Conservation (phyloP, 2,113 vertebrate genomes). For the Cyphomyrus discorhynchus region DNA sequence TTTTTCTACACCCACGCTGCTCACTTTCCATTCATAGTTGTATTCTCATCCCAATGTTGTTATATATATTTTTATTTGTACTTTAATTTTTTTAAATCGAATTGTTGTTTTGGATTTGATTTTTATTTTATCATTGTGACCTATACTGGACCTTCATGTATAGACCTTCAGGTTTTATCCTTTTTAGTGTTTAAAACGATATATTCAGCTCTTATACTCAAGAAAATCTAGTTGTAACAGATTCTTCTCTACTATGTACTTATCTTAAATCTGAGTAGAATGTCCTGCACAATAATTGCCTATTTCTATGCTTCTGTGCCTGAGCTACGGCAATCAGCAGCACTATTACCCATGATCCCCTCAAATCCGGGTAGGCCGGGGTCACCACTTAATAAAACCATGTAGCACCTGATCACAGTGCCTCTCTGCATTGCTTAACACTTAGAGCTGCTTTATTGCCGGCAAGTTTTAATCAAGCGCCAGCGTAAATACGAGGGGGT, state of each 20-base stretch:
- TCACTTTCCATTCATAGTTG: not conserved
- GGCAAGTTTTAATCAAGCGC: not conserved
- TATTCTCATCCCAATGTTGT: not conserved
- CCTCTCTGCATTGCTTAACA: not conserved
- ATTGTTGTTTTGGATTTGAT: no score
- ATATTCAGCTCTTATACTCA: not conserved
- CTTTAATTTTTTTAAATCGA: no score
- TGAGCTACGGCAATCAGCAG: not conserved
- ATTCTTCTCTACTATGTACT: not conserved
- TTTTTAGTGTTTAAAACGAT: not conserved
- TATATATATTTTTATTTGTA: not conserved
- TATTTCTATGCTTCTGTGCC: not conserved
- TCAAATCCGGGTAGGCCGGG: not conserved
- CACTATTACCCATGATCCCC: not conserved
- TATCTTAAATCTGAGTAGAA: not conserved
- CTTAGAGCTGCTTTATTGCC: not conserved
- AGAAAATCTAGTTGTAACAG: not conserved
- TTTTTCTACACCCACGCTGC: not conserved
- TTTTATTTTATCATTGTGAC: not conserved
- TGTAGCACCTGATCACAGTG: not conserved
- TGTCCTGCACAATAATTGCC: not conserved
- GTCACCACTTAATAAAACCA: not conserved
- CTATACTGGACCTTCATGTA: not conserved
- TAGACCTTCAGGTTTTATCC: not conserved
- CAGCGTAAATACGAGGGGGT: not conserved